phyloP scores from a whole-genome alignment of 2,113 vertebrate species.

The Dipodomys stephensi region DNA sequence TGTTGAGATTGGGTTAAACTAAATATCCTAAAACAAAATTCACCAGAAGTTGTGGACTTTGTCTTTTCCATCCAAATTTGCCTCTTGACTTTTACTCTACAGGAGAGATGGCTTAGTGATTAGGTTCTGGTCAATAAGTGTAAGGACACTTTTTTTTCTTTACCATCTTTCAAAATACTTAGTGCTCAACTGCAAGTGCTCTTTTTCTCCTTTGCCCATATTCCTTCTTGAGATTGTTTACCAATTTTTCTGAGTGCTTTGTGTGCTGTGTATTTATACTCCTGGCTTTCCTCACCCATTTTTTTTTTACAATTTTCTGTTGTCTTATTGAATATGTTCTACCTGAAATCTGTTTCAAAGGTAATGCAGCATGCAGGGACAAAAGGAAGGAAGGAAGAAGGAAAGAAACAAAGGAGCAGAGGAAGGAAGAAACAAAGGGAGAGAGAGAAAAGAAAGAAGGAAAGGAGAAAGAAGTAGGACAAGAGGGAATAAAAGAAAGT shows the following conservation, averaged over 20 bases:
- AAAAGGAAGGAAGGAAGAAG: background rate
- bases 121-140: background rate
- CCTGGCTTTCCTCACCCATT: background rate
- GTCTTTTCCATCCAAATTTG: background rate
- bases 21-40: background rate
- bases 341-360: background rate
- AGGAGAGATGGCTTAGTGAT: background rate
- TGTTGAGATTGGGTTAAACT: background rate
- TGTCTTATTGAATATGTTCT: constrained; percentile 9
- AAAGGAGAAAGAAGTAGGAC: no score
- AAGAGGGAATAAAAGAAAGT: background rate
- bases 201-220: background rate
- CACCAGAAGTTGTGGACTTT: background rate
- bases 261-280: background rate
- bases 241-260: background rate
- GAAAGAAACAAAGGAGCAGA: background rate
- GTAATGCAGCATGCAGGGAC: background rate
- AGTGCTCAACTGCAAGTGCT: background rate
- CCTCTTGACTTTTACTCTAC: background rate
- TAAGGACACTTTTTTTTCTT: background rate
- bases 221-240: no score
- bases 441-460: background rate
- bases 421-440: background rate
- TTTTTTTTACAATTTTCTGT: background rate
- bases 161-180: background rate